Conservation (phyloP, 1,140 invertebrate genomes). For the Spodoptera frugiperda region DNA sequence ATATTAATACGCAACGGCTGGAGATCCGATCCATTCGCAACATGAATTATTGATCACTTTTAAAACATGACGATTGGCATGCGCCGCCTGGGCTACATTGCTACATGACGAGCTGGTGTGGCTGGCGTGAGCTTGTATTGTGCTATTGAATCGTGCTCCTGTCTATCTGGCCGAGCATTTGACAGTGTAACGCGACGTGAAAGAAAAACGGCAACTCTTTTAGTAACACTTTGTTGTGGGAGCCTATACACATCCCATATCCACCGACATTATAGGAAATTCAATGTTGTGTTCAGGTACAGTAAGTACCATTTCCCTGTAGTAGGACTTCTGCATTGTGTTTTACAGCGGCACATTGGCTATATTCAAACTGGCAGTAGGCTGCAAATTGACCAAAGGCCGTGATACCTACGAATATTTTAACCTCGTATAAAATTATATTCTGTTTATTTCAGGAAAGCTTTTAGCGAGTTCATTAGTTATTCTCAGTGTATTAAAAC, state of each 20-base stretch:
- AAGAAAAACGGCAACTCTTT: too few species aligned
- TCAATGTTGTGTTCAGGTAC: not conserved
- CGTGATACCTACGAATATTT: not conserved
- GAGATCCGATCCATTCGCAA: too few species aligned
- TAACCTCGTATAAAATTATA: not conserved
- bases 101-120: too few species aligned
- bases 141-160: not conserved
- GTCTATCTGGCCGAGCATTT: not conserved
- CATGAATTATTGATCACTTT: conserved; percentile 17
- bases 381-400: not conserved
- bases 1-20: conserved; percentile 1
- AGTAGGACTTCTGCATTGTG: too few species aligned
- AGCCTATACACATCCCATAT: too few species aligned
- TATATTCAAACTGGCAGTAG: not conserved
- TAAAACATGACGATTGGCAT: conserved; percentile 6
- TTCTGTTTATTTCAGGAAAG: conserved; percentile 20
- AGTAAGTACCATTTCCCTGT: too few species aligned
- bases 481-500: conserved; percentile 15
- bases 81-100: too few species aligned
- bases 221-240: too few species aligned
- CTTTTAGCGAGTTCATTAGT: conserved; percentile 22
- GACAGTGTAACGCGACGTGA: not conserved
- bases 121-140: too few species aligned
- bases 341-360: too few species aligned
- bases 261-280: not conserved